Base-by-base conservation (phyloP, 2,888 invertebrate genomes). In the Drosophila fungiperda region DNA sequence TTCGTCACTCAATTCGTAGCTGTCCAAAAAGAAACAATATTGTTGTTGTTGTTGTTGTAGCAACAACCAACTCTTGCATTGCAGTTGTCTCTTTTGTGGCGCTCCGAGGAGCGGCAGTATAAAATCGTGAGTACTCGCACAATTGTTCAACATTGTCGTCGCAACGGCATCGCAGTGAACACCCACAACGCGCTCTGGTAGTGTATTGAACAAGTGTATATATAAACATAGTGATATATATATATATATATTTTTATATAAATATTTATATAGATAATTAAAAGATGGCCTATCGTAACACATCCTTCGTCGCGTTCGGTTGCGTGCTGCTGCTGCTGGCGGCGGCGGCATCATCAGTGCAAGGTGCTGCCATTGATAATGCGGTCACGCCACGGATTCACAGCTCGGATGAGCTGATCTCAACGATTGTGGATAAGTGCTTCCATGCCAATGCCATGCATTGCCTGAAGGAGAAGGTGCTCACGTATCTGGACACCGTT, bases 401-500 rank as follows among this genome's bases (percentile, higher is more conserved):
- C 85, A 94, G 94, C 78, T 95, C 96, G 92, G 96, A 96, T 85
- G 95, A 96, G 92, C 93, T 97, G 54, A 94, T 97, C 82, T 94
- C 95, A 68, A 94, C 95, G 90, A 95, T 96, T 87, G 94, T 97
- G 85, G 95, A 95, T 93, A 95, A 95, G 91, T 97, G 97, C 94
- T 95, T 96, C 91, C 94, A 94, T 81, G 94, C 94, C 55, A 94
- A 95, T 72, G 95, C 95, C 9, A 95, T 96, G 92, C 95, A 95
- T 92, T 97, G 97, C 89, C 94, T 97, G 82, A 97, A 97, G 93
- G 95, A 95, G 92, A 96, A 96, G 93, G 96, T 97, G 87, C 94
- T 97, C 36, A 95, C 94, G 64, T 97, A 96, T 93, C 94, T 97
- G 94, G 96, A 97, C 92, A 95, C 95, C 48, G 94, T 96, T 66